Evolutionary conservation across 2,888 invertebrate species (phyloP), one percentile per base, ranked within the genome.

Genomic region (Eurytoma adleriae): DNA sequence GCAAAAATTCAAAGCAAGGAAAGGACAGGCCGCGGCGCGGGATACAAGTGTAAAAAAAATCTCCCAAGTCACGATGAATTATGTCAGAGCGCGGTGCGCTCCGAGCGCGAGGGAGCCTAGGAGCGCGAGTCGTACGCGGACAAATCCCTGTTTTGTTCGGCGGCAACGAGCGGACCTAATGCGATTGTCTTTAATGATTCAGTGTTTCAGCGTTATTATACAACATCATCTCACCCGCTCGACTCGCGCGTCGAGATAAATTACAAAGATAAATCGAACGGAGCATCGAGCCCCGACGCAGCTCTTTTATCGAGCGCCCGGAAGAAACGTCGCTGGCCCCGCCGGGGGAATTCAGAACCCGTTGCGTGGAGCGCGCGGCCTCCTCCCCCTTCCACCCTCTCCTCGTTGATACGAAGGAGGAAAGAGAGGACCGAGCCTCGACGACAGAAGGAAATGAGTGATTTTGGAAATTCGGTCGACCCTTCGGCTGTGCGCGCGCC

Each of bases 161-260:
- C 50, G 69, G 64, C 77, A 70, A 70, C 48, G 10, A 7, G 77
- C 77, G 64, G 77, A 56, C 77, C 70, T 77, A 77, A 77, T 70
- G 64, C 70, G 77, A 77, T 77, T 77, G 77, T 70, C 77, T 77
- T 77, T 77, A 64, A 70, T 57, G 70, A 77, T 77, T 77, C 77
- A 50, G 62, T 50, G 56, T 77, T 77, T 70, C 77, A 64, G 56
- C 70, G 64, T 24, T 24, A 77, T 77, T 70, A 77, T 77, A 77
- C 70, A 77, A 70, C 70, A 70, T 77, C 70, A 77, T 77, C 76
- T 64, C 76, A 66, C 61, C 40, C 61, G 69, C 69, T 69, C 54
- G 68, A 50, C 57, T 18, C 56, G 59, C 72, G 40, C 16, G 13
- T 27, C 50, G 48, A 77, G 77, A 77, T 77, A 77, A 77, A 77